Evolutionary conservation across 2,888 invertebrate genomes (phyloP).

Genomic region (Apotomis capreana): DNA sequence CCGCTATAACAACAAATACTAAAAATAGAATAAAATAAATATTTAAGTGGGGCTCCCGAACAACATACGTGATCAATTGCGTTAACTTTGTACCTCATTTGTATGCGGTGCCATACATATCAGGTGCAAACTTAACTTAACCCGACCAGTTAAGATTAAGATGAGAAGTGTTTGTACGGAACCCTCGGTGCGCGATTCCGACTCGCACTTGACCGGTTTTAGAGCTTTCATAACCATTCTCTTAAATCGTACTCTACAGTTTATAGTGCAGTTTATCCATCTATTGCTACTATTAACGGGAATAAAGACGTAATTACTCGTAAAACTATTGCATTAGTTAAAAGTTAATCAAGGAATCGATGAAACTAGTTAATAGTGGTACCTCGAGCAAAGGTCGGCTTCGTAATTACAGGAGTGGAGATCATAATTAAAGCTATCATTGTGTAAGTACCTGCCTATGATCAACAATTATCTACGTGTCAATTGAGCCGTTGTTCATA

Average conservation of each 20-base stretch:
- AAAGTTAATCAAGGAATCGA: constrained; percentile 13
- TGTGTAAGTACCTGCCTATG: neutral
- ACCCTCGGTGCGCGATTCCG: too few species aligned
- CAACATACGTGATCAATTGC: too few species aligned
- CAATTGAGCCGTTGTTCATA: constrained; percentile 1
- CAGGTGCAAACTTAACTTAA: too few species aligned
- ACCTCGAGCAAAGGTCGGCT: constrained; percentile 14
- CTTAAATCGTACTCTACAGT: neutral
- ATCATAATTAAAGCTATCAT: constrained; percentile 28
- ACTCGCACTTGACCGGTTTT: neutral
- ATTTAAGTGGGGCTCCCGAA: neutral
- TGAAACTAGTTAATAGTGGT: constrained; percentile 11
- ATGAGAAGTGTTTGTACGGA: too few species aligned
- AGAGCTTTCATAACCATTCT: neutral
- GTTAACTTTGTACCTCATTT: too few species aligned
- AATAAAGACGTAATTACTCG: constrained; percentile 10
- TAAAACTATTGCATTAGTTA: constrained; percentile 12
- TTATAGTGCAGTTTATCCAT: neutral
- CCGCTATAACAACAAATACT: neutral
- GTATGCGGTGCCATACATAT: too few species aligned
- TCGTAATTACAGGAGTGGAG: constrained; percentile 22
- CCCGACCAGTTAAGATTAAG: too few species aligned
- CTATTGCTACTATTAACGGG: neutral
- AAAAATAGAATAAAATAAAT: neutral
- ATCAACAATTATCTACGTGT: constrained; percentile 6